These are phyloP conservation scores for Manacus vitellinus DNA, from an alignment of 2,113 vertebrate genomes.

Conservation along the genomic window DNA sequence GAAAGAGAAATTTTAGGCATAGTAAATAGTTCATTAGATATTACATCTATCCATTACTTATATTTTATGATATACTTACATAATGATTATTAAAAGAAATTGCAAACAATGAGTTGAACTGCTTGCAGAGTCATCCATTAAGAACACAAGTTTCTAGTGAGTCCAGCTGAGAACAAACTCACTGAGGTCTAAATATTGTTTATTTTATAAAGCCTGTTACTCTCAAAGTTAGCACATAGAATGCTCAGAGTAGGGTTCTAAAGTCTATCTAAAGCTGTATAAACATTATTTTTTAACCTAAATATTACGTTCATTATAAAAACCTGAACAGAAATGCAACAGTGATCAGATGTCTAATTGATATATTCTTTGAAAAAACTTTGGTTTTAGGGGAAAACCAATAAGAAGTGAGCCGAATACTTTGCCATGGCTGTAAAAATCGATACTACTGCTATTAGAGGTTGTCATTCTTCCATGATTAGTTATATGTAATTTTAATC, in stretches of 20 bases:
- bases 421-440: neutral
- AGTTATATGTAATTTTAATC: neutral
- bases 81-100: neutral
- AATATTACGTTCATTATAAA: neutral
- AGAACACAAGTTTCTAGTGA: neutral
- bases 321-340: neutral
- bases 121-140: neutral
- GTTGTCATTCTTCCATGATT: neutral
- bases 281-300: neutral
- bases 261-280: neutral
- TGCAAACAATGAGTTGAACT: neutral
- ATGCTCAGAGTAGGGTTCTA: neutral
- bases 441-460: neutral
- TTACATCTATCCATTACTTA: neutral
- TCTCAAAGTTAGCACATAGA: neutral
- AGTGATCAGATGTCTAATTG: neutral
- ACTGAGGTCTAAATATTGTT: neutral
- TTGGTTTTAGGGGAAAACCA: neutral
- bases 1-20: neutral
- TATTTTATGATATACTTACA: neutral
- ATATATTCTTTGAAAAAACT: neutral
- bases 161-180: neutral
- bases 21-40: neutral
- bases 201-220: neutral
- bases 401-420: neutral